Percentiles rank a stretch among this genome's conserved stretches.
Evolutionary conservation across 2,113 vertebrate genomes (phyloP).

Genomic region (Sebastes fasciatus): DNA sequence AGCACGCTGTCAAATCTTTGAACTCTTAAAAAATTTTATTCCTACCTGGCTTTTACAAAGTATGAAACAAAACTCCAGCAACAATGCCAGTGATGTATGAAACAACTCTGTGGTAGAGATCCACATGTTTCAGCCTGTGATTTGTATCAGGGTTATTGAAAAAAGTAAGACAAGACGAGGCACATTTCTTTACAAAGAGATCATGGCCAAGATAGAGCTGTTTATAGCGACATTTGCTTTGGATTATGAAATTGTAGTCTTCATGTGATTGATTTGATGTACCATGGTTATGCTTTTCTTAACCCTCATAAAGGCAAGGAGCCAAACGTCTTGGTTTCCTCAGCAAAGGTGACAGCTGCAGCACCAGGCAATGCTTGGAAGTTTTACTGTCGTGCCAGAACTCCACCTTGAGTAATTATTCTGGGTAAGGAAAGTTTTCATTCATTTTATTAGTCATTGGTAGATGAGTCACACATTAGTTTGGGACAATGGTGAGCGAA

Average conservation of each 20-base stretch:
- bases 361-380: no score
- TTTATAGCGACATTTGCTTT: background rate
- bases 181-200: conserved; percentile 10
- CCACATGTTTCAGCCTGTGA: conserved; percentile 3
- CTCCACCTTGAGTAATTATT: background rate
- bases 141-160: background rate
- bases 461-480: no score
- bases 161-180: conserved; percentile 3
- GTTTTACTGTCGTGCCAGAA: background rate
- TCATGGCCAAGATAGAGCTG: background rate
- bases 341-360: no score
- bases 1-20: background rate
- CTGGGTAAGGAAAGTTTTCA: no score
- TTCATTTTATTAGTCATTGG: no score
- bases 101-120: background rate
- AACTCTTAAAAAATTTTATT: conserved; percentile 1
- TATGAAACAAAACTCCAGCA: background rate
- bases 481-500: no score
- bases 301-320: background rate
- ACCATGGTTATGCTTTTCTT: background rate
- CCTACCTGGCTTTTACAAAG: background rate
- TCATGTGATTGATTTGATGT: background rate
- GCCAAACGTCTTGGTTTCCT: background rate
- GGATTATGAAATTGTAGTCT: background rate
- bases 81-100: background rate